Evolutionary conservation across 2,888 invertebrate species (phyloP).

Genomic region (Limnephilus auricula): DNA sequence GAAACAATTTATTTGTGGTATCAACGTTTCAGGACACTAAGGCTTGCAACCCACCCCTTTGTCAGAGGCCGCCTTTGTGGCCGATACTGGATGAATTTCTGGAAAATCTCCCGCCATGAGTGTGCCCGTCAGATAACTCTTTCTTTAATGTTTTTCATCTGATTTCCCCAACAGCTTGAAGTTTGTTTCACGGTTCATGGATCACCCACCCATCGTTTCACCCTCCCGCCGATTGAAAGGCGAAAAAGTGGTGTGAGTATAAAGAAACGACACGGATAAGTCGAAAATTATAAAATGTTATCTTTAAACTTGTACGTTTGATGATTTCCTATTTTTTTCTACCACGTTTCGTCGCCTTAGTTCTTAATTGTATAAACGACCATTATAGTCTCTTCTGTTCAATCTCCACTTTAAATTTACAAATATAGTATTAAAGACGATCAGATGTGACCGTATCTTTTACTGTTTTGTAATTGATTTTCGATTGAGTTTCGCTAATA

Average conservation of each 20-base stretch:
- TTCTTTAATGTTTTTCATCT: conserved; percentile 23
- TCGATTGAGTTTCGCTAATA: too few species aligned
- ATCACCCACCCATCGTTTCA: background rate
- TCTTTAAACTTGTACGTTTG: too few species aligned
- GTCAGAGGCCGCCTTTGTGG: conserved; percentile 22
- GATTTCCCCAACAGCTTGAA: conserved; percentile 2
- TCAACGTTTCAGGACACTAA: conserved; percentile 2
- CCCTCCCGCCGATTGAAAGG: background rate
- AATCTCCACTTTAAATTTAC: too few species aligned
- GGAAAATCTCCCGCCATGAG: conserved; percentile 13
- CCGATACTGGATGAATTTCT: conserved; percentile 10
- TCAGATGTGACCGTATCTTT: too few species aligned
- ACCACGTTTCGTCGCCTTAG: too few species aligned
- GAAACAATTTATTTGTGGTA: conserved; percentile 39
- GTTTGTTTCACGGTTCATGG: background rate
- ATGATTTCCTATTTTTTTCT: too few species aligned
- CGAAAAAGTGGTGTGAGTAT: background rate
- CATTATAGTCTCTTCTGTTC: too few species aligned
- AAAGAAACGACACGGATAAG: background rate
- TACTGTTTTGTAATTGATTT: too few species aligned
- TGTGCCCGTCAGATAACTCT: conserved; percentile 1
- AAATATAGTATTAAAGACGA: too few species aligned
- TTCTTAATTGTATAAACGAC: too few species aligned
- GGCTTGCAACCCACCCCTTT: conserved; percentile 19
- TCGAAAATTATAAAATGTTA: too few species aligned